Evolutionary conservation across 2,113 vertebrate species (phyloP).

Genomic region (Gallinago jamesoni): DNA sequence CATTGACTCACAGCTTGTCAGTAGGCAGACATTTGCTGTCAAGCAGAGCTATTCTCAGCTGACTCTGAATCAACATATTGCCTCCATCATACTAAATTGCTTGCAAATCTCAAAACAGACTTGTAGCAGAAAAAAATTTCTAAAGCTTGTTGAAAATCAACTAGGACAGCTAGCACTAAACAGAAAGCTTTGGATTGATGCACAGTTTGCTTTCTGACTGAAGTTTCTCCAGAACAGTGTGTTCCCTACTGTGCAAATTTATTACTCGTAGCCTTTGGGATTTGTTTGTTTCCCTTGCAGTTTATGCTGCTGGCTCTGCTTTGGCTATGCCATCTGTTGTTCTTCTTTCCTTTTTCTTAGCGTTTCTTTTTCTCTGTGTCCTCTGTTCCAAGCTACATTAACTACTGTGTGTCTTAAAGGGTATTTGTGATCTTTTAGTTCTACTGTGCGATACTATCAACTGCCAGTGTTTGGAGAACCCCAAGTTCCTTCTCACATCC

Average conservation of each 20-base stretch:
- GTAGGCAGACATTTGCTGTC: neutral
- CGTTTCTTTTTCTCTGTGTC: neutral
- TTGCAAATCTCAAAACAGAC: neutral
- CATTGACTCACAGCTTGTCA: neutral
- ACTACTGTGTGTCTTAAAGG: neutral
- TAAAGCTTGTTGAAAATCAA: constrained; percentile 10
- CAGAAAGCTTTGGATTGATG: constrained; percentile 34
- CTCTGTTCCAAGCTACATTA: constrained; percentile 34
- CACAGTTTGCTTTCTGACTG: constrained; percentile 56
- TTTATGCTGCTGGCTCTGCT: constrained; percentile 40
- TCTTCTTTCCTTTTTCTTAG: constrained; percentile 27
- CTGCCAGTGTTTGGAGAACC: neutral
- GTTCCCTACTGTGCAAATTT: constrained; percentile 63
- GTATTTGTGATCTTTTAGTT: neutral
- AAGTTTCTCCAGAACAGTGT: constrained; percentile 53
- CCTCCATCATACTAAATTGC: neutral
- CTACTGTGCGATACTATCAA: neutral
- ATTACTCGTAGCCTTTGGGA: constrained; percentile 47
- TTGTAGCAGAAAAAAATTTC: neutral
- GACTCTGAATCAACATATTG: neutral
- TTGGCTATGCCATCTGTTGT: constrained; percentile 57
- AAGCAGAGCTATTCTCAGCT: neutral
- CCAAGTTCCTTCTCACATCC: neutral
- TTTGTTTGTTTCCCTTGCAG: constrained; percentile 68
- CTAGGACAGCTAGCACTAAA: constrained; percentile 30